phyloP scores from a whole-genome alignment of 2,797 vertebrate genomes.

The Platyrinchus mystaceus region DNA sequence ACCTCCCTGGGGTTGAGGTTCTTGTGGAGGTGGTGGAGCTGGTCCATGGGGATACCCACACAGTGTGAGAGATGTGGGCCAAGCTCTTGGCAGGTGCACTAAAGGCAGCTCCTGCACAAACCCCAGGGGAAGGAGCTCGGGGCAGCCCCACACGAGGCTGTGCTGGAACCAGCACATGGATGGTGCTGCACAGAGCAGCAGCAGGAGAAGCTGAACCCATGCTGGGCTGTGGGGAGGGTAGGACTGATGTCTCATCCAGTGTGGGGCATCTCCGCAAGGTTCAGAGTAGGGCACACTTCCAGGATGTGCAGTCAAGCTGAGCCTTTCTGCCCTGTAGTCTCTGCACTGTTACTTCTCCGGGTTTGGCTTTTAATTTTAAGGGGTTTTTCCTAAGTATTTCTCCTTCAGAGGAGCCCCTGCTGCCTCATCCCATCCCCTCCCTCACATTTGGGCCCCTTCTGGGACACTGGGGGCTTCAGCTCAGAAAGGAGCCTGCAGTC shows the following conservation, averaged over 20 bases:
- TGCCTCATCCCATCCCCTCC: neutral
- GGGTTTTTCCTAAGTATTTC: neutral
- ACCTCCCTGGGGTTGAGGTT: neutral
- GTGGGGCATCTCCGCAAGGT: rapidly evolving
- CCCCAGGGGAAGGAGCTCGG: neutral
- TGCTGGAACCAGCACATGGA: neutral
- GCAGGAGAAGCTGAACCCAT: neutral
- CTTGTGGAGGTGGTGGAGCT: neutral
- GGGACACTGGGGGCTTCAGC: neutral
- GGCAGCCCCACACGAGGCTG: rapidly evolving
- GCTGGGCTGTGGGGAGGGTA: neutral
- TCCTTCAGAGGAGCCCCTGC: neutral
- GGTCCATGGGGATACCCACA: rapidly evolving
- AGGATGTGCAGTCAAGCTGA: neutral
- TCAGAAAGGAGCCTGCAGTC: neutral
- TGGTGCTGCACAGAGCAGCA: neutral
- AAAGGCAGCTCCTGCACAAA: neutral
- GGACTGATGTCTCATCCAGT: neutral
- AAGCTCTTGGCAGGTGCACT: neutral
- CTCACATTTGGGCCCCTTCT: neutral
- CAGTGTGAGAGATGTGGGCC: neutral
- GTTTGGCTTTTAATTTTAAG: neutral
- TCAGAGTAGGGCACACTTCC: neutral
- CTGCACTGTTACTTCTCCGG: neutral
- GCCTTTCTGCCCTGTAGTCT: neutral